A percentile compares a stretch with the other conserved stretches of the same genome.
phyloP scores from a whole-genome alignment of 2,888 invertebrate species.

The Dyspetes luteomarginatus region DNA sequence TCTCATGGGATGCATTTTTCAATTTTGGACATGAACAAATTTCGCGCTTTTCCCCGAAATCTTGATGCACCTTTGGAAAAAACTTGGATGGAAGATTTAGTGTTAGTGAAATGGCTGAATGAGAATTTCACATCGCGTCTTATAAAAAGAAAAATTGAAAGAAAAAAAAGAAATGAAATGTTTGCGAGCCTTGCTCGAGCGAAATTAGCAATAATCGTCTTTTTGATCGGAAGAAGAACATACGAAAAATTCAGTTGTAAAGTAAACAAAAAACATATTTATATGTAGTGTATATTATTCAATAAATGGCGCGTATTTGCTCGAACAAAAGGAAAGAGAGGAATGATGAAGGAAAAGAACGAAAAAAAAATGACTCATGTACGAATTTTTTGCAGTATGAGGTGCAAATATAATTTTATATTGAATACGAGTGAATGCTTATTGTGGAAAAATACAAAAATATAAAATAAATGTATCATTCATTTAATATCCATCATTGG shows the following conservation, averaged over 20 bases:
- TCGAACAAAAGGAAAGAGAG: constrained; percentile 16
- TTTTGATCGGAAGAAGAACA: background rate
- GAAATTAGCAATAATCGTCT: constrained; percentile 55
- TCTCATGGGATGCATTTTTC: too few relatives aligned
- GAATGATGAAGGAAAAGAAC: background rate
- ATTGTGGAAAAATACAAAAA: constrained; percentile 30
- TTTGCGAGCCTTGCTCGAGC: constrained; percentile 14
- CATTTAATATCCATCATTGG: constrained; percentile 27
- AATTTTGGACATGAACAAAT: too few relatives aligned
- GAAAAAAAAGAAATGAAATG: background rate
- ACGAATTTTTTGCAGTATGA: constrained; percentile 51
- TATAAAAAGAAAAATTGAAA: too few relatives aligned
- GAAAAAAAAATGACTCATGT: constrained; percentile 29
- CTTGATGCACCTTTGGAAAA: too few relatives aligned
- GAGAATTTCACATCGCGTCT: too few relatives aligned
- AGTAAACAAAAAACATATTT: constrained; percentile 47
- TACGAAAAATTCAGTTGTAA: constrained; percentile 19
- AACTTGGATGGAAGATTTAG: too few relatives aligned
- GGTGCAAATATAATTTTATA: constrained; percentile 65
- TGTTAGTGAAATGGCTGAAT: too few relatives aligned
- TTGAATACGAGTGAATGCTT: constrained; percentile 57
- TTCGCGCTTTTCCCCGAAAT: too few relatives aligned
- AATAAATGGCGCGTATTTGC: background rate
- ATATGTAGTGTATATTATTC: constrained; percentile 35
- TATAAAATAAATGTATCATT: constrained; percentile 42